phyloP scores from a whole-genome alignment of 2,888 invertebrate genomes.

The Cheiracanthium punctorium region DNA sequence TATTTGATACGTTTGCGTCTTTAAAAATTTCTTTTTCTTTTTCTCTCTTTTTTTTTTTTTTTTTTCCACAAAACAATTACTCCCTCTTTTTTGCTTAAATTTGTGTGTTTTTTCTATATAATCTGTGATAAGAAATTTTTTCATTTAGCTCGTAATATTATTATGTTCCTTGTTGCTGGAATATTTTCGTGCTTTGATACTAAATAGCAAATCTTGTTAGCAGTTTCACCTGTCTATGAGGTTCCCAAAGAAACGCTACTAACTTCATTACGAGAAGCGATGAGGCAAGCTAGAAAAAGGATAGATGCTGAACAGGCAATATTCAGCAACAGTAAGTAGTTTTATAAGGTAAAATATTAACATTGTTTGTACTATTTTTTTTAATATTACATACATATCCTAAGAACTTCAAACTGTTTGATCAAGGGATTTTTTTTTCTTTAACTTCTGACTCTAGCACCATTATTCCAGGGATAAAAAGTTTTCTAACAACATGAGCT shows the following conservation, averaged over 20 bases:
- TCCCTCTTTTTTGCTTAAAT: no score
- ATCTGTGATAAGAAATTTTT: no score
- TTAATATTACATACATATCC: neutral
- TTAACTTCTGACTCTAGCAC: neutral
- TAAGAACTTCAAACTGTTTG: neutral
- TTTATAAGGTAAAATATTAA: neutral
- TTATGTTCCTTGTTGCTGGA: no score
- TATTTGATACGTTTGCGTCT: no score
- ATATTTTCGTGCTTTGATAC: no score
- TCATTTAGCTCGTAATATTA: no score
- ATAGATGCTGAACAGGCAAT: conserved; percentile 56
- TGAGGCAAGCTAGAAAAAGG: conserved; percentile 74
- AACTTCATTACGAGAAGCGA: conserved; percentile 63
- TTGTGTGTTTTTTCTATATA: no score
- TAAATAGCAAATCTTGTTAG: neutral
- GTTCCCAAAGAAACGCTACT: conserved; percentile 51
- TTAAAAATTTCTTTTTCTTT: no score
- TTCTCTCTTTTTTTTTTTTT: no score
- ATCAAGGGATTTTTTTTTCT: neutral
- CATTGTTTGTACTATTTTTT: neutral
- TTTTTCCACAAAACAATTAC: no score
- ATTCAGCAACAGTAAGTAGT: conserved; percentile 57
- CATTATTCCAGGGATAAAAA: no score
- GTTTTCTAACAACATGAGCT: neutral
- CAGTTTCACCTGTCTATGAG: conserved; percentile 52